Base-by-base conservation (phyloP, 2,113 vertebrate species). In the Pogonocichla stellata region DNA sequence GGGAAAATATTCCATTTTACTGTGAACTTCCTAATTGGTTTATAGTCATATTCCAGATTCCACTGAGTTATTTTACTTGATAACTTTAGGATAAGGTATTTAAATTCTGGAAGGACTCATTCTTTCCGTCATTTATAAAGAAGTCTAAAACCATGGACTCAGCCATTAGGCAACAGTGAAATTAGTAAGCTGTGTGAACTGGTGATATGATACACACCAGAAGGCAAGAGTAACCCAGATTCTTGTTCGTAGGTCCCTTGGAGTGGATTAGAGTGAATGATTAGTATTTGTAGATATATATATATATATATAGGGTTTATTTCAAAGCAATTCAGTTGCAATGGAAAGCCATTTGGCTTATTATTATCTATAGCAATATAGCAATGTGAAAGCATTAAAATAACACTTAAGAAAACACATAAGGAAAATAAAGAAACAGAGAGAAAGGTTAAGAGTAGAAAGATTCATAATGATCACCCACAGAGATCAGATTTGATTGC, bases 161-260 rank as follows among this genome's bases (percentile, higher is more conserved):
- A 77, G 18, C 4, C 8, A 60, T 25, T 69, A 83, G 10, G 2
- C 13, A 62, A n/a, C 9, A 31, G 6, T 45, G 47, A 50, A 83
- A 2, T 8, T 47, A 16, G 8, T 51, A 78, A 84, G 11, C 3
- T 13, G 0, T 8, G 5, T 65, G 19, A 47, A 34, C 2, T 28
- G 40, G 24, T 47, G 28, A 8, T 47, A 15, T 15, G 12, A 38
- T 5, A 26, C 4, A 28, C 2, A 4, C 23, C 18, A 64, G 23
- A n/a, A 54, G 3, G 23, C 9, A 25, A 56, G 19, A 9, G 22
- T 53, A 36, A 31, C 10, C 13, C 17, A 72, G 26, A 25, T 33
- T 62, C 57, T 45, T 51, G 25, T 34, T 53, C 33, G 31, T 5
- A 45, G 22, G 26, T 54, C 14, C 10, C 11, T 45, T 64, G 22